Base-by-base conservation (phyloP, 2,888 invertebrate genomes). In the Drosophila nigricruria region DNA sequence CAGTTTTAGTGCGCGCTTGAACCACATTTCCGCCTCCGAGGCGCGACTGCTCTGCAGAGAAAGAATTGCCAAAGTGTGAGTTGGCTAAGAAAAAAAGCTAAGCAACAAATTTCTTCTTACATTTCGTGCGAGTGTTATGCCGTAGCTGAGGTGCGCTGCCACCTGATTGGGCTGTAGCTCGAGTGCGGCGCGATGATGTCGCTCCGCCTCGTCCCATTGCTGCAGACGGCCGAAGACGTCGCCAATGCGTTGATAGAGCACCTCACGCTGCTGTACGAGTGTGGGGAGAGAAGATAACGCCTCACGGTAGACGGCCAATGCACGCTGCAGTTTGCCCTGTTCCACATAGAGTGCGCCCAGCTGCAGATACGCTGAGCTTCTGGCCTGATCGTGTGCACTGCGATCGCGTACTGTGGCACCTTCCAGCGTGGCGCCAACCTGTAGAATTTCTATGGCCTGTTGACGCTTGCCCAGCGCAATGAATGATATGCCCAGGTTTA, bases 101-200 rank as follows among this genome's bases (percentile, higher is more conserved):
- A 34, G n/a, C 30, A 34, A 9, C 12, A 25, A 40, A 18, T 23
- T 2, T 18, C 4, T 10, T 94, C 96, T 95, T 94, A 98, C 98
- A 94, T 97, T 97, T 94, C 96, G 96, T 59, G 97, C 96, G 64
- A 97, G 94, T 81, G 98, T 95, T 93, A 97, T 97, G 59, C 98
- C 98, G 92, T 98, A 96, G 64, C 97, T 97, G 85, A 98, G 95
- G 92, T 98, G 97, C 61, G 98, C 97, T 40, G 97, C 97, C 59
- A 97, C 96, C 93, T 98, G 97, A 92, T 97, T 96, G 20, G 98
- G 95, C 92, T 96, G 96, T 69, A 95, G 95, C 67, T 95, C 95
- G 61, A 98, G 93, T 1, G 98, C 98, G 60, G 97, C 96, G 73
- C 96, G 94, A 93, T 97, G 97, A 95, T 97, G 98, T 80, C 95